Evolutionary conservation across 2,113 vertebrate genomes (phyloP).

Genomic region (Tetrax tetrax): DNA sequence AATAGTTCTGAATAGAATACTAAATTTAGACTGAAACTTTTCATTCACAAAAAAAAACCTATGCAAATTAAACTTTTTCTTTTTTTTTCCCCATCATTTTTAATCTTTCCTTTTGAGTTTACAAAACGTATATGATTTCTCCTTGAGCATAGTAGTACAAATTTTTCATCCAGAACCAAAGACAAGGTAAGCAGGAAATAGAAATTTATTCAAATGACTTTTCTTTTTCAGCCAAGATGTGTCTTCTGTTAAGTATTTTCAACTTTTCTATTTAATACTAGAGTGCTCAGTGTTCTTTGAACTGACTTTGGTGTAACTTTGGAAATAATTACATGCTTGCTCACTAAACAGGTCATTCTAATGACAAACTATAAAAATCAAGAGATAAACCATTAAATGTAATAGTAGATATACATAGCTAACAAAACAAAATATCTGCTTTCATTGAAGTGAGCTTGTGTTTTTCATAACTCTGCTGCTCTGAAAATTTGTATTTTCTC

Average conservation of each 20-base stretch:
- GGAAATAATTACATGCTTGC: background rate
- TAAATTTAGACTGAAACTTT: constrained; percentile 29
- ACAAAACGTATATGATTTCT: background rate
- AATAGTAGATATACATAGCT: background rate
- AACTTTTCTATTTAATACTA: background rate
- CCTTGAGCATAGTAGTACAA: background rate
- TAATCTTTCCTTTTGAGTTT: background rate
- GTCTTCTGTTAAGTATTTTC: background rate
- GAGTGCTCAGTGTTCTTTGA: background rate
- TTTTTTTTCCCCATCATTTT: background rate
- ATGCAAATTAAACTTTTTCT: background rate
- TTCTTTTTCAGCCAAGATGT: background rate
- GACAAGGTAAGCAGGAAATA: background rate
- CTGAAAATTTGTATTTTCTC: background rate
- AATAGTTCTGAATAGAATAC: constrained; percentile 23
- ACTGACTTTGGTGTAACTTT: background rate
- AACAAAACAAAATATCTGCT: background rate
- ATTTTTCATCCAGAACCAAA: background rate
- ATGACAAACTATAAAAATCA: background rate
- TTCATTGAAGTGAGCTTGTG: background rate
- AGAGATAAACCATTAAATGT: background rate
- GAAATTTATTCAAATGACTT: background rate
- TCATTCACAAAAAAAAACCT: background rate
- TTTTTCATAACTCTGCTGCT: background rate
- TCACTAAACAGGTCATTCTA: background rate